phyloP scores from a whole-genome alignment of 1,140 invertebrate genomes.

The Drosophila pseudoobscura region DNA sequence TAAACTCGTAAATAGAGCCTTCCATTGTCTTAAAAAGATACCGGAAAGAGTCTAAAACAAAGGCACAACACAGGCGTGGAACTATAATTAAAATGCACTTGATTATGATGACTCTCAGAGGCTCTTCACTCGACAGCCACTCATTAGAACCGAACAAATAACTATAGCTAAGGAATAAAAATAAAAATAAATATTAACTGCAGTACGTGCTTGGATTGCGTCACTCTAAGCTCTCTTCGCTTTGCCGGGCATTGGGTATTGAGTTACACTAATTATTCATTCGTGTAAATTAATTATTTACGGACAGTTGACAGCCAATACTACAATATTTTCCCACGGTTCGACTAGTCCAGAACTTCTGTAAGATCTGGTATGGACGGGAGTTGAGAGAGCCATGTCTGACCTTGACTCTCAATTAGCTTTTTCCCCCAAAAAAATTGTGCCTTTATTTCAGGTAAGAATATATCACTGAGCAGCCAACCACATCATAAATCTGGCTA shows the following conservation, averaged over 20 bases:
- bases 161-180: conserved; percentile 24
- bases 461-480: conserved; percentile 40
- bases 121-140: conserved; percentile 38
- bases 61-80: conserved; percentile 34
- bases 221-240: conserved; percentile 38
- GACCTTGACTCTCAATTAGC: conserved; percentile 59
- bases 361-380: conserved; percentile 4
- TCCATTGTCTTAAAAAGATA: conserved; percentile 25
- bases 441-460: conserved; percentile 36
- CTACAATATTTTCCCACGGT: conserved; percentile 62
- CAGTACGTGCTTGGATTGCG: conserved; percentile 44
- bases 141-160: conserved; percentile 53
- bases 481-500: conserved; percentile 52
- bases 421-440: conserved; percentile 8
- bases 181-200: conserved; percentile 19
- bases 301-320: conserved; percentile 16
- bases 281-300: conserved; percentile 67
- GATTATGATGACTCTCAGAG: conserved; percentile 40
- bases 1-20: conserved; percentile 13
- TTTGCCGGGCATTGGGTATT: conserved; percentile 30
- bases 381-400: not conserved
- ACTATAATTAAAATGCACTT: conserved; percentile 68
- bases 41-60: conserved; percentile 60
- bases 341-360: conserved; percentile 19
- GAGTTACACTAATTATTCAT: conserved; percentile 49